Evolutionary conservation across 2,797 vertebrate genomes (phyloP).

Genomic region (Sebastes steindachneri): DNA sequence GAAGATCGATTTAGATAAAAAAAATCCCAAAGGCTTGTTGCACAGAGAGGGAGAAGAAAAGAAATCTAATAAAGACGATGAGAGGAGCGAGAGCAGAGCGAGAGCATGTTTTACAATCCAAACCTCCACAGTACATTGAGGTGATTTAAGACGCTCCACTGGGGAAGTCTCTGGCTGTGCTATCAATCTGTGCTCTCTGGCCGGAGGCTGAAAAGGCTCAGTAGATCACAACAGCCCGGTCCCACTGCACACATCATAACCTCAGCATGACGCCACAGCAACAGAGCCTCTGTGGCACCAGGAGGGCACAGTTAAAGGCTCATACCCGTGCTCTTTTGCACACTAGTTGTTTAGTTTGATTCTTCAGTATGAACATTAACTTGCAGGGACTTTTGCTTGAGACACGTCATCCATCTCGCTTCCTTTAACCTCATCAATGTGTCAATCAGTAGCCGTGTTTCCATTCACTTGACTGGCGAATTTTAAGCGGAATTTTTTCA

Average conservation of each 20-base stretch:
- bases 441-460: too few species aligned
- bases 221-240: conserved; percentile 17
- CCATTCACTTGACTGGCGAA: too few species aligned
- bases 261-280: neutral
- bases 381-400: too few species aligned
- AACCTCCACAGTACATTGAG: conserved; percentile 1
- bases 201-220: neutral
- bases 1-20: conserved; percentile 30
- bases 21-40: conserved; percentile 32
- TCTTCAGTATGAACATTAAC: neutral
- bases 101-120: conserved; percentile 24
- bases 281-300: neutral
- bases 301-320: neutral
- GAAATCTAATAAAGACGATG: conserved; percentile 15
- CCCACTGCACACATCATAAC: neutral
- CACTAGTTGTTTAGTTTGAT: neutral
- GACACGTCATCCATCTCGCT: too few species aligned
- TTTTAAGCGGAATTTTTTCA: too few species aligned
- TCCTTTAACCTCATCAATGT: too few species aligned
- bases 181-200: conserved; percentile 12
- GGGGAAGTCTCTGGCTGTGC: neutral
- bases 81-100: neutral
- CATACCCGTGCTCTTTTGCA: neutral
- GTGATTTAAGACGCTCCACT: conserved; percentile 29
- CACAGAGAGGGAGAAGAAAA: neutral